phyloP scores from a whole-genome alignment of 2,113 vertebrate genomes.

The Loxodonta africana region DNA sequence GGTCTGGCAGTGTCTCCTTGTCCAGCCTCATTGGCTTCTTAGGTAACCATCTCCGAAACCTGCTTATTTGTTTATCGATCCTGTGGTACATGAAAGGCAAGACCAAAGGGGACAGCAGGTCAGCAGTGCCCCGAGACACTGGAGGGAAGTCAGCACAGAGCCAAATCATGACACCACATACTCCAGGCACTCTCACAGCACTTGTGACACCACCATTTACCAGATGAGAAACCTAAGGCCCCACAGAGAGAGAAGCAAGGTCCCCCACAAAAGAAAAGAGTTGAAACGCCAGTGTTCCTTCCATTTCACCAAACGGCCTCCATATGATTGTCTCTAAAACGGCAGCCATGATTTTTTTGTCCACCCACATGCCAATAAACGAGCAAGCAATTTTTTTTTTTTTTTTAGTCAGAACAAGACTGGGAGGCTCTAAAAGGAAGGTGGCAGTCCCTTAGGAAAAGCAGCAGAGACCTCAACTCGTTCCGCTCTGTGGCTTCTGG shows the following conservation, averaged over 20 bases:
- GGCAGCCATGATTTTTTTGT: not conserved
- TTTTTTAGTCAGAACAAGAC: not conserved
- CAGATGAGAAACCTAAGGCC: not conserved
- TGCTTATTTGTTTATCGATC: constrained; percentile 97
- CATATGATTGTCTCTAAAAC: not conserved
- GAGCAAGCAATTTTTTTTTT: not conserved
- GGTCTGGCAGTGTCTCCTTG: constrained; percentile 95
- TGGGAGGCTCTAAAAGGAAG: not conserved
- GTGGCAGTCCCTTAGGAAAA: not conserved
- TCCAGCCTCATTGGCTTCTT: constrained; percentile 97
- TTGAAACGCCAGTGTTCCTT: not conserved
- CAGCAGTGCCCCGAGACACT: constrained; percentile 47
- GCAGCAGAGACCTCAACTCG: not conserved
- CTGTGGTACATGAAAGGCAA: constrained; percentile 88
- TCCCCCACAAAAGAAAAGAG: not conserved
- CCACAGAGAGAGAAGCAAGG: not conserved
- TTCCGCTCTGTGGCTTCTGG: not conserved
- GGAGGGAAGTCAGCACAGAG: not conserved
- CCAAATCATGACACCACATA: not conserved
- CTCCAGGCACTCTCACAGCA: not conserved
- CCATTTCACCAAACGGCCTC: not conserved
- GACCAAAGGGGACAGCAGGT: constrained; percentile 79
- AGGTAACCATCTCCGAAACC: constrained; percentile 96
- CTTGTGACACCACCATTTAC: not conserved
- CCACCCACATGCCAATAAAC: not conserved